A percentile compares a stretch with the other conserved stretches of the same genome.
These are phyloP conservation scores for Lamproptera curius DNA, from an alignment of 2,888 invertebrate genomes.

Conservation along the genomic window DNA sequence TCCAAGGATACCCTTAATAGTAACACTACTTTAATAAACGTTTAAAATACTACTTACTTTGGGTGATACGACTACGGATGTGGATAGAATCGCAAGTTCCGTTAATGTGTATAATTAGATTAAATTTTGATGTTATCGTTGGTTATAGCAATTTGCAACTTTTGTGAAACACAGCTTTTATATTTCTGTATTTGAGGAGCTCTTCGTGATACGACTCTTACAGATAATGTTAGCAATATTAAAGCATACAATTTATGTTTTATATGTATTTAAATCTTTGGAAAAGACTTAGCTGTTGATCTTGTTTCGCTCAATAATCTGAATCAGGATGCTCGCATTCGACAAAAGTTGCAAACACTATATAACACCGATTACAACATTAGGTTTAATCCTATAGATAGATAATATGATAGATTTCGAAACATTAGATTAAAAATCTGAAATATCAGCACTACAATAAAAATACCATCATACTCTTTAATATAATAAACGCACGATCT, in stretches of 20 bases:
- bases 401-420: conserved; percentile 5
- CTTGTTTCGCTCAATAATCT: no score
- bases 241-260: no score
- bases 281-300: no score
- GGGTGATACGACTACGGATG: conserved; percentile 11
- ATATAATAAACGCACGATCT: conserved; percentile 39
- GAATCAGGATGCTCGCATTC: conserved; percentile 77
- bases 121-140: conserved; percentile 29
- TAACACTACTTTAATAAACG: conserved; percentile 22
- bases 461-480: conserved; percentile 36
- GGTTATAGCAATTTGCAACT: conserved; percentile 46
- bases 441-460: conserved; percentile 26
- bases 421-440: conserved; percentile 10
- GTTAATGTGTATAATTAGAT: conserved; percentile 14
- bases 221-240: no score
- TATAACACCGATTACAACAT: conserved; percentile 21
- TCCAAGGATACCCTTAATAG: conserved; percentile 22
- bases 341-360: conserved; percentile 55
- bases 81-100: conserved; percentile 13
- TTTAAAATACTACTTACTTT: conserved; percentile 19
- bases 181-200: no score
- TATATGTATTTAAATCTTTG: no score
- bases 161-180: conserved; percentile 75
- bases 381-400: conserved; percentile 18
- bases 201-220: no score